These are phyloP conservation scores for Anabacerthia variegaticeps DNA, from an alignment of 2,797 vertebrate genomes.

Conservation along the genomic window DNA sequence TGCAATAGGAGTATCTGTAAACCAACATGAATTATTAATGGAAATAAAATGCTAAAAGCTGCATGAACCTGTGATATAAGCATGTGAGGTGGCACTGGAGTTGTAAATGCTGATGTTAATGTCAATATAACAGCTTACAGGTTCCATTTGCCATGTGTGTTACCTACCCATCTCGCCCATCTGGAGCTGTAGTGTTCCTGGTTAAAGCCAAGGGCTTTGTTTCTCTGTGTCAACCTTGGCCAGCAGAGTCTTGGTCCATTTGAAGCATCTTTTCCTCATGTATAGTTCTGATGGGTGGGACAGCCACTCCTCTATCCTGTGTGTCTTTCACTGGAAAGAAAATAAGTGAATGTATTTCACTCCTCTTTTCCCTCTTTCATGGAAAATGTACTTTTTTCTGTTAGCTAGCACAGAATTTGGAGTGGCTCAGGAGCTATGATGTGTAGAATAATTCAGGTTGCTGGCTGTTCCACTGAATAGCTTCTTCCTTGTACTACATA, in stretches of 20 bases:
- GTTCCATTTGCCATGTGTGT: not conserved
- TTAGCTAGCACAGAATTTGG: not conserved
- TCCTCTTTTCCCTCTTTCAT: not conserved
- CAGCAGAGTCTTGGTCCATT: not conserved
- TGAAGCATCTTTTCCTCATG: not conserved
- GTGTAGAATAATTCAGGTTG: not conserved
- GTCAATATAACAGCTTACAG: not conserved
- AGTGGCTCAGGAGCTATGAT: not conserved
- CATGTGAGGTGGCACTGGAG: not conserved
- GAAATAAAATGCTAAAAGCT: not conserved
- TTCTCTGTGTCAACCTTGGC: not conserved
- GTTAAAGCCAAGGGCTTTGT: not conserved
- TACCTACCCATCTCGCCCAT: not conserved
- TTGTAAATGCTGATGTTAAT: not conserved
- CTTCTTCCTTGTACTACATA: not conserved
- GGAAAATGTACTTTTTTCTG: fast-evolving
- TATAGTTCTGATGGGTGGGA: not conserved
- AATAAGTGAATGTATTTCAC: not conserved
- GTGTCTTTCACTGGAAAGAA: not conserved
- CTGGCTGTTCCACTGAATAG: not conserved
- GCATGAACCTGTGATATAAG: not conserved
- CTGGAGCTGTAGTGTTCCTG: not conserved
- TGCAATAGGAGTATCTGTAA: not conserved
- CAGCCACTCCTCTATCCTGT: not conserved
- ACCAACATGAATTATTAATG: slow-evolving; percentile 25